Base-by-base conservation (phyloP, 2,113 vertebrate genomes). In the Calcarius ornatus region DNA sequence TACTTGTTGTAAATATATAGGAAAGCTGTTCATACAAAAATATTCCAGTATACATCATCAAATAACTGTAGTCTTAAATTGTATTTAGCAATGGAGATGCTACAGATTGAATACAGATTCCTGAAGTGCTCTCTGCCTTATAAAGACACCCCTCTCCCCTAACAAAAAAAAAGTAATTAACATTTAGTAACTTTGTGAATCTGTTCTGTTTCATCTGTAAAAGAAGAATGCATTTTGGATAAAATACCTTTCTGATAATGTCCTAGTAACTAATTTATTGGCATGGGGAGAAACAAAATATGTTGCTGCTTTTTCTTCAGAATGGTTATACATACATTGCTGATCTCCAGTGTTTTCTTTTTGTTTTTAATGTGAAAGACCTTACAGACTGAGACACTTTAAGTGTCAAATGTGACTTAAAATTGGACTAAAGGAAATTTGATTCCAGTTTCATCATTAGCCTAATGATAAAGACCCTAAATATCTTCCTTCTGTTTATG, bases 141-240 rank as follows among this genome's bases (percentile, higher is more conserved):
- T 28, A 81, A 56, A 60, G 23, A 60, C 9, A 14, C 1, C 1
- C 2, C 0, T 10, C 13, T 8, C 4, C 7, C 31, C 17, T 1
- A 11, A 4, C 0, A 3, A 33, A 21, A 21, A 30, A 37, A 47
- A n/a, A 11, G 21, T 37, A 37, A 42, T 22, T 31, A 57, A 19
- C 12, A 81, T 63, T 48, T 54, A 40, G 3, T 37, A 73, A 70
- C 6, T 9, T 18, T n/a, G 5, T 64, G 30, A 87, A 51, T 48
- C 23, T 71, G 4, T 33, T 71, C 24, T 65, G 6, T 28, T 90
- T 88, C 38, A 6, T 35, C 35, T 81, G 33, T 61, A 72, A 77
- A 63, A 47, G 6, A 59, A 86, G 5, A 59, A 83, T 1, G 0
- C 1, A 14, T 59, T 83, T 87, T 21, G 20, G 40, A 57, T 50